phyloP scores from a whole-genome alignment of 2,888 invertebrate species.

The Lepidocyrtinus sp. region DNA sequence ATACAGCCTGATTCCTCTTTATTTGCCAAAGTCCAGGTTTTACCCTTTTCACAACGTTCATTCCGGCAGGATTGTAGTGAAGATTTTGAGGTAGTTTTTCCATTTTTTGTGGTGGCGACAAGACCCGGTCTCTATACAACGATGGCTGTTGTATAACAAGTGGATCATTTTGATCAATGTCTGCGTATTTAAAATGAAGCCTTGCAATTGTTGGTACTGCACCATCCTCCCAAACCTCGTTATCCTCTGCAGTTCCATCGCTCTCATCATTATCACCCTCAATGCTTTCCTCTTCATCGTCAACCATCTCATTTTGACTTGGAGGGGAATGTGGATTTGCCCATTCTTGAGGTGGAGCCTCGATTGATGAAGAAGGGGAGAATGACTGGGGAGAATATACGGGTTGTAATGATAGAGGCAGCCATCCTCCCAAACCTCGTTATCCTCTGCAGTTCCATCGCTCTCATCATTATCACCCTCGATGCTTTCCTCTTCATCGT shows the following conservation, averaged over 20 bases:
- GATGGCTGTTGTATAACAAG: conserved; percentile 7
- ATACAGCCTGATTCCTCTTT: neutral
- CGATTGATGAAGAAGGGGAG: conserved; percentile 20
- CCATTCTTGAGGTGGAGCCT: conserved; percentile 36
- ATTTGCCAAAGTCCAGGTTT: neutral
- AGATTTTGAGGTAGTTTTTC: neutral
- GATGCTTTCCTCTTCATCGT: neutral
- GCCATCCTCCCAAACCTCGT: neutral
- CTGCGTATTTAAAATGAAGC: neutral
- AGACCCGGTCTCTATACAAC: neutral
- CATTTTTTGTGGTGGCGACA: neutral
- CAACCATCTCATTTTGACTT: neutral
- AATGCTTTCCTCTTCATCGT: neutral
- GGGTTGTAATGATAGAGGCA: neutral
- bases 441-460: conserved; percentile 23
- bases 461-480: conserved; percentile 5
- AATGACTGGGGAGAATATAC: neutral
- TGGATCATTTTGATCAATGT: neutral
- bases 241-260: conserved; percentile 23
- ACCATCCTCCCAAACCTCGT: neutral
- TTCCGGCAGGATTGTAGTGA: neutral
- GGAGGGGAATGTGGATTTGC: conserved; percentile 1
- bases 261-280: conserved; percentile 5
- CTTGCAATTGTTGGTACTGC: neutral
- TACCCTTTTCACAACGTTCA: conserved; percentile 12